Conservation (phyloP, 2,888 invertebrate genomes). For the Sinhomidia bicolor region DNA sequence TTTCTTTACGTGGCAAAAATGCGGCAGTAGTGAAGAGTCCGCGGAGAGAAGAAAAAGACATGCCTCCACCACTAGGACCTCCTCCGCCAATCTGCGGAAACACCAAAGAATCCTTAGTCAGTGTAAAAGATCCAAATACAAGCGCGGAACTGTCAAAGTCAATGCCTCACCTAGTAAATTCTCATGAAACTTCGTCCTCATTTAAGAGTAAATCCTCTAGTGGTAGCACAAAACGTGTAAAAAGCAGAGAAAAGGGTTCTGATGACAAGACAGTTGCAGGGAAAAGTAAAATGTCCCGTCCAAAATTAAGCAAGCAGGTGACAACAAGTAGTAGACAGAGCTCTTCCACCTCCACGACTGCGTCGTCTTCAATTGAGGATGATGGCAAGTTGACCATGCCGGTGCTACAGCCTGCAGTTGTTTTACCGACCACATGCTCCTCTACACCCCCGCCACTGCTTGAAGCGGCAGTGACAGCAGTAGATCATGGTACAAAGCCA, state of each 20-base stretch:
- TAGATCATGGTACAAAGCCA: background rate
- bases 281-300: slow-evolving; percentile 74
- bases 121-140: slow-evolving; percentile 7
- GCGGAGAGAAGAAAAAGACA: slow-evolving; percentile 81
- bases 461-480: background rate
- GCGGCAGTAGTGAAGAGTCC: slow-evolving; percentile 89
- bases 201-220: slow-evolving; percentile 28
- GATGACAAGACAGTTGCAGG: slow-evolving; percentile 19
- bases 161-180: slow-evolving; percentile 45
- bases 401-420: slow-evolving; percentile 54
- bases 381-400: slow-evolving; percentile 60
- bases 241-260: slow-evolving; percentile 64
- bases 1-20: slow-evolving; percentile 91
- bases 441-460: background rate
- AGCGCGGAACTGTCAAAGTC: slow-evolving; percentile 11
- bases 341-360: background rate
- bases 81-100: background rate
- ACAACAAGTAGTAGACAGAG: background rate
- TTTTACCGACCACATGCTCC: background rate
- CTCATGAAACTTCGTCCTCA: slow-evolving; percentile 30
- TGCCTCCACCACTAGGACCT: slow-evolving; percentile 21
- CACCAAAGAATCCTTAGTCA: slow-evolving; percentile 64
- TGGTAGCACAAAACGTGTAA: slow-evolving; percentile 56
- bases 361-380: background rate
- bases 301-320: slow-evolving; percentile 72